phyloP scores from a whole-genome alignment of 2,888 invertebrate genomes.

The Odontocolon sp. region DNA sequence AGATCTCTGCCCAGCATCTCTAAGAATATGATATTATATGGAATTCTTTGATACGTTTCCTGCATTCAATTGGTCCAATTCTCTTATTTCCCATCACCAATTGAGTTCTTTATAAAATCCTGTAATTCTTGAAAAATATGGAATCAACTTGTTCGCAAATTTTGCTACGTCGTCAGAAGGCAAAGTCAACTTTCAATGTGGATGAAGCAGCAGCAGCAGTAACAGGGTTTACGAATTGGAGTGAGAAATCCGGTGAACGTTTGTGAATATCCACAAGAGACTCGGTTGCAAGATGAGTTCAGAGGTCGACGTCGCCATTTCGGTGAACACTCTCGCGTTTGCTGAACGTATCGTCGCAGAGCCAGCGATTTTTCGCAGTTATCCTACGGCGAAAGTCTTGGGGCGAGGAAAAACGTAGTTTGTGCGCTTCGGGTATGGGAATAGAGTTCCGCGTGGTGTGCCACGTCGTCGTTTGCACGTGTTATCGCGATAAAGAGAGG shows the following conservation, averaged over 20 bases:
- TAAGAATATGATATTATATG: too few relatives aligned
- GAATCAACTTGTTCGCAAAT: background rate
- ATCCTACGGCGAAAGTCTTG: background rate
- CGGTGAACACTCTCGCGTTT: background rate
- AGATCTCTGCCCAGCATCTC: too few relatives aligned
- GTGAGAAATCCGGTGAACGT: background rate
- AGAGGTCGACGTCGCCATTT: background rate
- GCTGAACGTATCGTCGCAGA: background rate
- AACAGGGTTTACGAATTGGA: background rate
- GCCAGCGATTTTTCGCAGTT: slow-evolving; percentile 11
- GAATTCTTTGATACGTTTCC: background rate
- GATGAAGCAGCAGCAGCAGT: background rate
- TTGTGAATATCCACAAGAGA: slow-evolving; percentile 7
- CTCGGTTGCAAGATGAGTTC: background rate
- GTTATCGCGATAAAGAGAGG: slow-evolving; percentile 49
- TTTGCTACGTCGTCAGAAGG: background rate
- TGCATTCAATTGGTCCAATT: background rate
- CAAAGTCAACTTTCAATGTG: background rate
- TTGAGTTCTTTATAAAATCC: too few relatives aligned
- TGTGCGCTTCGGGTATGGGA: slow-evolving; percentile 1
- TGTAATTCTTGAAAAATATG: background rate
- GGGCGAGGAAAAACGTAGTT: slow-evolving; percentile 21
- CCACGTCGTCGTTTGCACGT: slow-evolving; percentile 41
- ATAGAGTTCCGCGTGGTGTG: background rate
- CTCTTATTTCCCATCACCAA: too few relatives aligned